Conservation (phyloP, 1,140 invertebrate species). For the Nymphalis io region DNA sequence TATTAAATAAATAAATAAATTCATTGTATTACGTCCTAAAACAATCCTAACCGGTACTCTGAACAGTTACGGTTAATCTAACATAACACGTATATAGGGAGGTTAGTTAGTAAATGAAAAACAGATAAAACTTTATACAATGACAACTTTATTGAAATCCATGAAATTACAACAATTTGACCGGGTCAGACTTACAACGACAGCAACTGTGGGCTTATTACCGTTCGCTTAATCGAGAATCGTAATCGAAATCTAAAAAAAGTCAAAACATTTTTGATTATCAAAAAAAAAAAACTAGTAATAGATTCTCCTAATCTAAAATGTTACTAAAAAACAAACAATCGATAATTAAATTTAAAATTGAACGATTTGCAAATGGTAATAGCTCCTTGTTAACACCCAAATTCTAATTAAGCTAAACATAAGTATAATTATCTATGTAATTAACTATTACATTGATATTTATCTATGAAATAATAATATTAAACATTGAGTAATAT, state of each 20-base stretch:
- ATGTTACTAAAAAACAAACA: no score
- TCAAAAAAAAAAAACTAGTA: background rate
- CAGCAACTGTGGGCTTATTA: background rate
- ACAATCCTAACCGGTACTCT: no score
- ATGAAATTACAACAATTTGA: constrained; percentile 28
- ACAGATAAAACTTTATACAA: constrained; percentile 34
- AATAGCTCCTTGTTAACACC: background rate
- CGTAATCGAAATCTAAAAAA: background rate
- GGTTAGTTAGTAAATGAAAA: constrained; percentile 17
- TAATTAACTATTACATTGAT: background rate
- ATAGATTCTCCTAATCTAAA: no score
- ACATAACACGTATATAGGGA: background rate
- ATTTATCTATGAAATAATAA: no score
- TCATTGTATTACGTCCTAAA: no score
- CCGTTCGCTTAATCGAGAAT: background rate
- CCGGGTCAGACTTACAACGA: constrained; percentile 5
- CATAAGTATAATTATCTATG: background rate
- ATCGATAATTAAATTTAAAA: background rate
- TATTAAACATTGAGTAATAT: no score
- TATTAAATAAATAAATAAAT: no score
- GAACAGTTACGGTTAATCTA: no score
- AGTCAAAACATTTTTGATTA: no score
- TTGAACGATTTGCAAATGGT: background rate
- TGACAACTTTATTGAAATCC: constrained; percentile 38
- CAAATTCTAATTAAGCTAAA: background rate